Conservation (phyloP, 92 coral and sea anemone species). For the Heteractis magnifica region DNA sequence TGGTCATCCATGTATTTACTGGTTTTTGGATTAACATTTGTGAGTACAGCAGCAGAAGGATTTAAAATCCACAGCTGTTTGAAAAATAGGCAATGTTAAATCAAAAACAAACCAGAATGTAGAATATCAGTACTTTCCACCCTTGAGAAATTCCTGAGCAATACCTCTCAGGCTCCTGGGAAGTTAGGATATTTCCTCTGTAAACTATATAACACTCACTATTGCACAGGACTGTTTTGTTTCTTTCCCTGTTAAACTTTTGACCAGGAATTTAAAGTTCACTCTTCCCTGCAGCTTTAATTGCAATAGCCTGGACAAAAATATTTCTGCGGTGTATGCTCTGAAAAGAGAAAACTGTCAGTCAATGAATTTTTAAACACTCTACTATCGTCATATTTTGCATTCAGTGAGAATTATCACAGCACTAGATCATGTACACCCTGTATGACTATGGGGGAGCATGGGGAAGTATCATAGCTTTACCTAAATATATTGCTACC, state of each 20-base stretch:
- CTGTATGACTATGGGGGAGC: background rate
- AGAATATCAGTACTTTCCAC: too few species aligned
- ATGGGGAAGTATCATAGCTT: background rate
- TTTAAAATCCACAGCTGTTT: slow-evolving; percentile 78
- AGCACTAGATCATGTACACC: background rate
- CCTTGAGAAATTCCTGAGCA: too few species aligned
- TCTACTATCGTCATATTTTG: too few species aligned
- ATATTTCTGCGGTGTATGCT: slow-evolving; percentile 64
- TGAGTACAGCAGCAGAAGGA: slow-evolving; percentile 59
- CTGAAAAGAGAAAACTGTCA: slow-evolving; percentile 36
- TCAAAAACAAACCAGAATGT: background rate
- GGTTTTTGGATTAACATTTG: slow-evolving; percentile 33
- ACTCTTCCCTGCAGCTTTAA: slow-evolving; percentile 66
- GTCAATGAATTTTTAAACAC: background rate
- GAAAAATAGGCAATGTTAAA: background rate
- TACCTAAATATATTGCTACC: slow-evolving; percentile 27
- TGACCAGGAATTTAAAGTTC: slow-evolving; percentile 78
- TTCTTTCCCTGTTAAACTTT: slow-evolving; percentile 44
- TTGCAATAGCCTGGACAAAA: slow-evolving; percentile 56
- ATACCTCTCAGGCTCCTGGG: background rate
- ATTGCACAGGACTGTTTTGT: slow-evolving; percentile 54
- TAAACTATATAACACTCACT: slow-evolving; percentile 50
- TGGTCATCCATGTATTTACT: background rate
- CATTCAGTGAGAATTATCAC: background rate
- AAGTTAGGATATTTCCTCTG: background rate